These are phyloP conservation scores for Dinomys branickii DNA, from an alignment of 2,113 vertebrate species.

Conservation along the genomic window DNA sequence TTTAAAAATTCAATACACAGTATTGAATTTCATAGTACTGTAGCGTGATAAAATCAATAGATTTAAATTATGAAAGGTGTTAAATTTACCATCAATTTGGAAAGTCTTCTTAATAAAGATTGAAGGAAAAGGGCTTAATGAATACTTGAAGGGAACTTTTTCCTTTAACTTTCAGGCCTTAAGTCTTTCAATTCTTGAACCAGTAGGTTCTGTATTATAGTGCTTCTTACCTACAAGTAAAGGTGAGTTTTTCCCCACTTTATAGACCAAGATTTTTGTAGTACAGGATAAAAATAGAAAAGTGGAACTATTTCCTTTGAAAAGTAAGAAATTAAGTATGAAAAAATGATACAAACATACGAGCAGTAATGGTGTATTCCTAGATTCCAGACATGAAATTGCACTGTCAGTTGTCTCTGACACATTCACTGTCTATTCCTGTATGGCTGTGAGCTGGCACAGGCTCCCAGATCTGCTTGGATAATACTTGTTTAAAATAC, in stretches of 20 bases:
- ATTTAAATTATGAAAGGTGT: neutral
- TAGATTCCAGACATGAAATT: neutral
- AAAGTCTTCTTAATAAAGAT: neutral
- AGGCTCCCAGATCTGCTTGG: neutral
- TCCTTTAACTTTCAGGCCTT: neutral
- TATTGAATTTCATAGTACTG: constrained; percentile 10
- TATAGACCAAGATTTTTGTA: neutral
- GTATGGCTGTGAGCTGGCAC: neutral
- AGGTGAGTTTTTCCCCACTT: neutral
- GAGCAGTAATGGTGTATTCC: neutral
- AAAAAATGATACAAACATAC: neutral
- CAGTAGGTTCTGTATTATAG: neutral
- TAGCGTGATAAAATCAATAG: neutral
- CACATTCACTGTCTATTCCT: neutral
- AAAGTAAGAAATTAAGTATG: neutral
- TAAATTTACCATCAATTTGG: constrained; percentile 36
- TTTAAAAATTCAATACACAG: neutral
- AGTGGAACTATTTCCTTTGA: neutral
- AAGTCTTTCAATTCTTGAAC: neutral
- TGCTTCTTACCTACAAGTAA: neutral
- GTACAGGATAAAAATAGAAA: neutral
- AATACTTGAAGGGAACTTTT: neutral
- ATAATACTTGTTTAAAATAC: neutral
- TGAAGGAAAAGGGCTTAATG: neutral
- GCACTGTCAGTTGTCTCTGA: neutral